phyloP scores from a whole-genome alignment of 2,113 vertebrate species.

The Colius striatus region DNA sequence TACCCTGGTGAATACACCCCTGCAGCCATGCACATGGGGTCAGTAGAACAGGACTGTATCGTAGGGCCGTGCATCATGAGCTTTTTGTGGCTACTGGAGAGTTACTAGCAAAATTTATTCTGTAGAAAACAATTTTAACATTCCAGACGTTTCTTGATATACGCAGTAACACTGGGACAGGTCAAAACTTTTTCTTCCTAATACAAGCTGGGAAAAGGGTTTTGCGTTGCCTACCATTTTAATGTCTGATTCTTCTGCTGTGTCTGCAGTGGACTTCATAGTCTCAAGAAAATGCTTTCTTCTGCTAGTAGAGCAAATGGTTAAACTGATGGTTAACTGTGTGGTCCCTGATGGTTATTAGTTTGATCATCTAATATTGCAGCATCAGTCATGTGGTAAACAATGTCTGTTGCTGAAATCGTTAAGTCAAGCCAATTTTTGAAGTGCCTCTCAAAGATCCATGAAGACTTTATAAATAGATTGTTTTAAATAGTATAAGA shows the following conservation, averaged over 20 bases:
- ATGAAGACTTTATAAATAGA: conserved; percentile 49
- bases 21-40: neutral
- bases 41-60: neutral
- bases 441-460: conserved; percentile 27
- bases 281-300: neutral
- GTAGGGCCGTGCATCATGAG: neutral
- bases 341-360: neutral
- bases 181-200: neutral
- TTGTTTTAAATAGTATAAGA: conserved; percentile 35
- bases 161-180: neutral
- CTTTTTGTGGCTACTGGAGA: neutral
- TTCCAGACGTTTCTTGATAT: neutral
- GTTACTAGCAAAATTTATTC: neutral
- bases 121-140: neutral
- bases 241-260: neutral
- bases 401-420: neutral
- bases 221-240: neutral
- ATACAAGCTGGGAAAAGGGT: neutral
- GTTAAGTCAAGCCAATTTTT: conserved; percentile 14
- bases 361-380: neutral
- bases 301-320: neutral
- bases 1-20: neutral
- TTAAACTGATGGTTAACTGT: neutral
- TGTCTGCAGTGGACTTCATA: neutral
- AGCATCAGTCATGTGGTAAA: neutral